Evolutionary conservation across 2,888 invertebrate genomes (phyloP).

Genomic region (Bombylius major): DNA sequence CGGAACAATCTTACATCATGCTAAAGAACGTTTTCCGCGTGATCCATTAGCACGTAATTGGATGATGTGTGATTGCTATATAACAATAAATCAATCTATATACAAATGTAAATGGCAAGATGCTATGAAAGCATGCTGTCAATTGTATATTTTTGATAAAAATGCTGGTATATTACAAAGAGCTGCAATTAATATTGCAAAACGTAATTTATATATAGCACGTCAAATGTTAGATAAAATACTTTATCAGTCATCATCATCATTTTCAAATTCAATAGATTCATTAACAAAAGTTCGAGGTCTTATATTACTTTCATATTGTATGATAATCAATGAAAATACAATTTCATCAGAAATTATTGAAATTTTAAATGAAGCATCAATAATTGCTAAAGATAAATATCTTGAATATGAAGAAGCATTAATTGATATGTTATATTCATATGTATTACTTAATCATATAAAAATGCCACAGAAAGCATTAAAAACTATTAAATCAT

Average conservation of each 20-base stretch:
- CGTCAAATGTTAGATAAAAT: conserved; percentile 27
- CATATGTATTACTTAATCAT: conserved; percentile 55
- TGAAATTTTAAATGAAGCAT: conserved; percentile 51
- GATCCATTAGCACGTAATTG: conserved; percentile 49
- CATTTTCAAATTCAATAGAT: conserved; percentile 34
- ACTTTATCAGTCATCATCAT: neutral
- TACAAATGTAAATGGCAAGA: conserved; percentile 49
- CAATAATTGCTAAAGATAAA: conserved; percentile 60
- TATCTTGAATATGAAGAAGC: conserved; percentile 67
- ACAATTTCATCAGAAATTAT: conserved; percentile 44
- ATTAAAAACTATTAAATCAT: conserved; percentile 52
- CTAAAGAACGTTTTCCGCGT: conserved; percentile 50
- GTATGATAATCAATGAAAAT: conserved; percentile 38
- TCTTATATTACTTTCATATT: conserved; percentile 54
- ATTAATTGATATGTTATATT: conserved; percentile 63
- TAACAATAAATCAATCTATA: conserved; percentile 39
- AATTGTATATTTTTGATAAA: conserved; percentile 52
- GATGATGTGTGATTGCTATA: conserved; percentile 52
- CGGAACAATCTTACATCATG: conserved; percentile 46
- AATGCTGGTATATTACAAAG: conserved; percentile 50
- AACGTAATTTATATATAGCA: conserved; percentile 33
- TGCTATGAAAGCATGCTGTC: conserved; percentile 54
- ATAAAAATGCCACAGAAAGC: conserved; percentile 70
- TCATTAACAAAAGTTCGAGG: conserved; percentile 44
- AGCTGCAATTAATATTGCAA: conserved; percentile 32